Percentiles rank a stretch among this genome's conserved stretches.
phyloP scores from a whole-genome alignment of 2,113 vertebrate species.

The Oryzias melastigma region DNA sequence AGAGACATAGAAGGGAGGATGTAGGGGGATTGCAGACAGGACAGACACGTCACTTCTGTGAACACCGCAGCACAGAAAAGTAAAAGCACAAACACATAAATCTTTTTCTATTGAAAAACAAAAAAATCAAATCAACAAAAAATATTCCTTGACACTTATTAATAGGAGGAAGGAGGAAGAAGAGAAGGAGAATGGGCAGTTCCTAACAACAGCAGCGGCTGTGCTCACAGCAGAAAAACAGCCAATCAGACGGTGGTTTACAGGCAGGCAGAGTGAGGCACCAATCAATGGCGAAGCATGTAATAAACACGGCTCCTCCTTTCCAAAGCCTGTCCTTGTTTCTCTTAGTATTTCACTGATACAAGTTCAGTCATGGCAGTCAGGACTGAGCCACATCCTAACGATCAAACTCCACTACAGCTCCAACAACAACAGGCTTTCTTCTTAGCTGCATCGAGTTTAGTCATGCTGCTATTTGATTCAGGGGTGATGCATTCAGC shows the following conservation, averaged over 20 bases:
- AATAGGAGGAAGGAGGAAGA: constrained; percentile 41
- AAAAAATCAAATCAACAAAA: constrained; percentile 20
- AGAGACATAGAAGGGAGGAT: constrained; percentile 51
- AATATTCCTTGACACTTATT: constrained; percentile 45
- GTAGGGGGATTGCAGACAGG: constrained; percentile 52
- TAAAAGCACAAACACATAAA: constrained; percentile 51
- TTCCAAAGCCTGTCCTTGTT: constrained; percentile 57
- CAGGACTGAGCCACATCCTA: constrained; percentile 71
- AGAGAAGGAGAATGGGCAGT: constrained; percentile 62
- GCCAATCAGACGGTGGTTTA: constrained; percentile 67
- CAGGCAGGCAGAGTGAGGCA: constrained; percentile 56
- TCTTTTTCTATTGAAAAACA: constrained; percentile 27
- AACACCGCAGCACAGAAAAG: constrained; percentile 44
- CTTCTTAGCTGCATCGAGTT: constrained; percentile 6
- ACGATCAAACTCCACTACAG: constrained; percentile 47
- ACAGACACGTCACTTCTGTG: constrained; percentile 64
- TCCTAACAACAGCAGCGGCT: constrained; percentile 78
- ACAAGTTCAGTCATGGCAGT: constrained; percentile 70
- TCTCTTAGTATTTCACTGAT: constrained; percentile 54
- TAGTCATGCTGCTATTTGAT: constrained; percentile 40
- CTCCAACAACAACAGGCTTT: constrained; percentile 30
- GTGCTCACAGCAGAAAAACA: constrained; percentile 64
- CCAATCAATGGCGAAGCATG: constrained; percentile 70
- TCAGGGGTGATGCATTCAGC: constrained; percentile 36
- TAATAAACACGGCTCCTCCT: constrained; percentile 67